Evolutionary conservation across 2,888 invertebrate species (phyloP).

Genomic region (Macrophya annulata): DNA sequence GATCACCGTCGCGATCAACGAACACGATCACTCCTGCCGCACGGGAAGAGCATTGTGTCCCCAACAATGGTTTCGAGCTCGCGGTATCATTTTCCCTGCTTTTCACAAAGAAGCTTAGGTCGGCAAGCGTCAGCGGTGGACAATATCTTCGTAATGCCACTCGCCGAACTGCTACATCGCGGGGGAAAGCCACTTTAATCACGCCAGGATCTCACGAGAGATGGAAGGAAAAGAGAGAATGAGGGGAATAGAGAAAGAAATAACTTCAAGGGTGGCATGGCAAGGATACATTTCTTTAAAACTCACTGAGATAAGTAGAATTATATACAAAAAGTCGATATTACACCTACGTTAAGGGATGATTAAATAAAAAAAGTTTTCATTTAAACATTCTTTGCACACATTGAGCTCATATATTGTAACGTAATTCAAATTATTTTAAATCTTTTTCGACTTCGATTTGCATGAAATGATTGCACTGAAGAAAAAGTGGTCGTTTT

Average conservation of each 20-base stretch:
- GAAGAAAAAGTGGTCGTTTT: neutral
- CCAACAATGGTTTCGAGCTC: conserved; percentile 42
- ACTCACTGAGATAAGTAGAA: neutral
- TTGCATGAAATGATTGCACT: too few species aligned
- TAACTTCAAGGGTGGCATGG: neutral
- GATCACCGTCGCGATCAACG: conserved; percentile 43
- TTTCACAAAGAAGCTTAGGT: conserved; percentile 51
- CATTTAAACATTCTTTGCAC: too few species aligned
- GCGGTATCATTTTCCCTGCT: conserved; percentile 47
- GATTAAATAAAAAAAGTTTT: neutral
- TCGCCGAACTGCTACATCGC: conserved; percentile 40
- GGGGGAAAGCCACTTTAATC: conserved; percentile 47
- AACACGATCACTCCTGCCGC: conserved; percentile 38
- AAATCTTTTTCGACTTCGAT: neutral
- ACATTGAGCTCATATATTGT: too few species aligned
- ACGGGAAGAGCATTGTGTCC: conserved; percentile 33
- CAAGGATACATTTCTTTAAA: conserved; percentile 3
- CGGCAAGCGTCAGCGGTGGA: conserved; percentile 47
- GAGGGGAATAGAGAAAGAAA: conserved; percentile 56
- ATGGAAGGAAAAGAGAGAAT: conserved; percentile 49
- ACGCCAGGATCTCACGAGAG: conserved; percentile 22
- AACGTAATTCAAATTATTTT: too few species aligned
- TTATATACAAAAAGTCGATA: neutral
- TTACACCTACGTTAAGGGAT: neutral
- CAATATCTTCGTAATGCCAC: conserved; percentile 51